phyloP scores from a whole-genome alignment of 92 coral and sea anemone genomes.

The Phenganax stokvisi region DNA sequence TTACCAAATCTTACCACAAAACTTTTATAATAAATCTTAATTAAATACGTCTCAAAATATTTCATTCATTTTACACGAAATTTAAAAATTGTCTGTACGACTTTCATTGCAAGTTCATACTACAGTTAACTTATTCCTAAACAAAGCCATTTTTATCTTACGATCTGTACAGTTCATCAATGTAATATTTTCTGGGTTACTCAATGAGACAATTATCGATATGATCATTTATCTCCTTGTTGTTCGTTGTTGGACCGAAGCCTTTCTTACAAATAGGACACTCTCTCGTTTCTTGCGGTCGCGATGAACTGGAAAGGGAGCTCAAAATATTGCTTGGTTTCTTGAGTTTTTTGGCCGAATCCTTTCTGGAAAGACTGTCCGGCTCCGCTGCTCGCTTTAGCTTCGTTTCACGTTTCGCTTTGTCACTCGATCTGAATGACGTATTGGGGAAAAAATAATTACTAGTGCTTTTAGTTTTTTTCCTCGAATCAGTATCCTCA shows the following conservation, averaged over 20 bases:
- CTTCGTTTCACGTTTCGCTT: constrained; percentile 52
- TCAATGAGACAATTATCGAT: constrained; percentile 74
- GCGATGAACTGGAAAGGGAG: constrained; percentile 15
- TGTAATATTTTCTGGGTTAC: constrained; percentile 28
- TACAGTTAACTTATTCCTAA: no score
- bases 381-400: constrained; percentile 26
- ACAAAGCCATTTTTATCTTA: not conserved
- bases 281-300: constrained; percentile 30
- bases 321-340: constrained; percentile 28
- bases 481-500: not conserved
- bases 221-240: constrained; percentile 70
- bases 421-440: constrained; percentile 9
- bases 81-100: no score
- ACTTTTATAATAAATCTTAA: no score
- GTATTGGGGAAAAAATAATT: not conserved
- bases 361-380: constrained; percentile 51
- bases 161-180: no score
- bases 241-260: constrained; percentile 60
- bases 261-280: constrained; percentile 77
- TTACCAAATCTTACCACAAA: no score
- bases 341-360: constrained; percentile 14
- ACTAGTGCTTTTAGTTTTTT: not conserved
- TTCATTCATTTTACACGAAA: no score
- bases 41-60: no score
- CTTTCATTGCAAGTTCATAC: no score